phyloP scores from a whole-genome alignment of 2,113 vertebrate species.

The Camelus bactrianus region DNA sequence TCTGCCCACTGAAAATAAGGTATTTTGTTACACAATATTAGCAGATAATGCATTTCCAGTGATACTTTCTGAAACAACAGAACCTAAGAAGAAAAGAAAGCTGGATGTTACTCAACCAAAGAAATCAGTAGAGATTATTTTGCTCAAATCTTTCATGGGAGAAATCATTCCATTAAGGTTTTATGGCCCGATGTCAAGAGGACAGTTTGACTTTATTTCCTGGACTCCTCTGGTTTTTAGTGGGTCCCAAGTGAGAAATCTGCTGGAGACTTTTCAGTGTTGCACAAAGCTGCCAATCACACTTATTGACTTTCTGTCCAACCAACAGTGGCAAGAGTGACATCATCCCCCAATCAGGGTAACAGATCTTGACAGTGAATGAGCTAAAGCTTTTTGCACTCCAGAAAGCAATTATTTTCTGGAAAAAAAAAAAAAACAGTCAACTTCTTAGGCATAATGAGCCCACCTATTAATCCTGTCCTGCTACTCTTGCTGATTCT shows the following conservation, averaged over 20 bases:
- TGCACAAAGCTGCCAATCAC: slow-evolving; percentile 75
- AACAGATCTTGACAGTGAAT: slow-evolving; percentile 85
- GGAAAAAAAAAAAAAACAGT: neutral
- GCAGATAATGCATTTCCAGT: neutral
- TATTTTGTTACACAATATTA: neutral
- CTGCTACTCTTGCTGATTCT: slow-evolving; percentile 75
- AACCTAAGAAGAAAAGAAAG: slow-evolving; percentile 48
- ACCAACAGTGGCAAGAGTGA: slow-evolving; percentile 64
- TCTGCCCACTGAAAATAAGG: neutral
- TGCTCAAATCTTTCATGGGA: slow-evolving; percentile 76
- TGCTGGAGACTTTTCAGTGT: slow-evolving; percentile 85
- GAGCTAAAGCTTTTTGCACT: slow-evolving; percentile 86
- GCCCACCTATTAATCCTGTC: slow-evolving; percentile 80
- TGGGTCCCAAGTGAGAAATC: slow-evolving; percentile 78
- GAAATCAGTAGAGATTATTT: slow-evolving; percentile 55
- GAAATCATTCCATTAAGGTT: slow-evolving; percentile 75
- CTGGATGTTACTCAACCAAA: slow-evolving; percentile 52
- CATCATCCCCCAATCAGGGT: slow-evolving; percentile 82
- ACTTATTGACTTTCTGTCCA: slow-evolving; percentile 85
- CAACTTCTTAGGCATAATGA: slow-evolving; percentile 81
- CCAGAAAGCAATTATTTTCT: slow-evolving; percentile 83
- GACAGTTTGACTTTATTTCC: slow-evolving; percentile 83
- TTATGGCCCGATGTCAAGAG: slow-evolving; percentile 77
- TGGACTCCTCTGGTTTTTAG: slow-evolving; percentile 82
- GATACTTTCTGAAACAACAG: neutral